A percentile compares a stretch with the other conserved stretches of the same genome.
Conservation (phyloP, 2,797 vertebrate species). For the Intellagama lesueurii region DNA sequence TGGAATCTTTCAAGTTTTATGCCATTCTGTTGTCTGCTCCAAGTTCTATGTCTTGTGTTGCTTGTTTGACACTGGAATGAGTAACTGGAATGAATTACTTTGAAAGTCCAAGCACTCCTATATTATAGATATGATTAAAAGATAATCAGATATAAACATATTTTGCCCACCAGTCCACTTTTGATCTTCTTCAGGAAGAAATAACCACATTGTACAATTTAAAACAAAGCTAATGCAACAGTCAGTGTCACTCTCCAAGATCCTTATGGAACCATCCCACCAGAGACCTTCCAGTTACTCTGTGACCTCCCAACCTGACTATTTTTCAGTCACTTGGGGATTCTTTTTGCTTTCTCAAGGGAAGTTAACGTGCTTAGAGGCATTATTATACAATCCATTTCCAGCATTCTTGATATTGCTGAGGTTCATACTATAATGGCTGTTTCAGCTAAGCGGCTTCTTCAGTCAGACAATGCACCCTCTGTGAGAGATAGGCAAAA, state of each 20-base stretch:
- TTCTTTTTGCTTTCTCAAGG: conserved; percentile 52
- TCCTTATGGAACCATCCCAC: conserved; percentile 8
- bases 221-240: conserved; percentile 34
- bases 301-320: conserved; percentile 3
- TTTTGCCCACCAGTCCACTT: conserved; percentile 11
- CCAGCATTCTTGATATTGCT: background rate
- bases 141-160: background rate
- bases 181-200: conserved; percentile 7
- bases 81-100: too few species aligned
- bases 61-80: too few species aligned
- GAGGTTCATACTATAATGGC: conserved; percentile 43
- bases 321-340: conserved; percentile 47
- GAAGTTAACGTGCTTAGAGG: conserved; percentile 50
- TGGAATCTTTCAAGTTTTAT: too few species aligned
- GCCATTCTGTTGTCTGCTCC: too few species aligned
- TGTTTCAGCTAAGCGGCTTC: conserved; percentile 50
- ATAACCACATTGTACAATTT: background rate
- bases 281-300: conserved; percentile 64
- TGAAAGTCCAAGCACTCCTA: too few species aligned
- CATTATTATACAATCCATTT: conserved; percentile 48
- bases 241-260: conserved; percentile 7
- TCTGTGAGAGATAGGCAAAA: conserved; percentile 31
- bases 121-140: background rate
- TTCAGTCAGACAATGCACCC: conserved; percentile 32
- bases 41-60: too few species aligned